These are phyloP conservation scores for Peromyscus maniculatus DNA, from an alignment of 2,113 vertebrate genomes.

Conservation along the genomic window DNA sequence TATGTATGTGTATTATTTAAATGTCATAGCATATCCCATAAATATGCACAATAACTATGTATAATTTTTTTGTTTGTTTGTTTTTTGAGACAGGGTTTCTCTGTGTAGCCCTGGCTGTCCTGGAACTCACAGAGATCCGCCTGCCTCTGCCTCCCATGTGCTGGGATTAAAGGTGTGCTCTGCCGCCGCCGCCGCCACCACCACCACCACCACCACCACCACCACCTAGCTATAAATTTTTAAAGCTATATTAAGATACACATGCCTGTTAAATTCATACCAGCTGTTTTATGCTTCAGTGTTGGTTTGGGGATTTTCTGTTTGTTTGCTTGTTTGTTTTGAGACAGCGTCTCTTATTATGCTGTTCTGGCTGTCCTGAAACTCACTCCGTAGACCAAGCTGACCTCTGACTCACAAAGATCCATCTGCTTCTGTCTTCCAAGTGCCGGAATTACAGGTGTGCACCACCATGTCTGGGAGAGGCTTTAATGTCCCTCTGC, in stretches of 20 bases:
- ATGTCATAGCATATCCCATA: neutral
- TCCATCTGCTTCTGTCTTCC: neutral
- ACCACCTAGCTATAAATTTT: neutral
- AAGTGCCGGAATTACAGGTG: neutral
- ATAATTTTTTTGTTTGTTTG: neutral
- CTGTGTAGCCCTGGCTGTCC: too few relatives aligned
- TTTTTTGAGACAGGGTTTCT: too few relatives aligned
- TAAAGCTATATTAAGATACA: neutral
- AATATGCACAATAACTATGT: neutral
- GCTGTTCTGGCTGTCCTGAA: neutral
- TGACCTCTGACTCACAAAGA: neutral
- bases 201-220: too few relatives aligned
- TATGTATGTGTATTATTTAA: neutral
- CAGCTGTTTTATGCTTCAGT: neutral
- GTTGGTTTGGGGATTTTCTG: neutral
- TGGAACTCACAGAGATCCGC: too few relatives aligned
- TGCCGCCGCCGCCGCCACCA: too few relatives aligned
- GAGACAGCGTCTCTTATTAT: neutral
- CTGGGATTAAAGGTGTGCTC: too few relatives aligned
- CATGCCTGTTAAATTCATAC: constrained; percentile 11
- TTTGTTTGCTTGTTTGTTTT: neutral
- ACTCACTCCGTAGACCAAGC: neutral
- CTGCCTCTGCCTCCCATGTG: too few relatives aligned
- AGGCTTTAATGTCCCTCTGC: neutral
- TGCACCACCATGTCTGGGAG: neutral